Conservation (phyloP, 2,888 invertebrate genomes). For the Aphodius granarius region DNA sequence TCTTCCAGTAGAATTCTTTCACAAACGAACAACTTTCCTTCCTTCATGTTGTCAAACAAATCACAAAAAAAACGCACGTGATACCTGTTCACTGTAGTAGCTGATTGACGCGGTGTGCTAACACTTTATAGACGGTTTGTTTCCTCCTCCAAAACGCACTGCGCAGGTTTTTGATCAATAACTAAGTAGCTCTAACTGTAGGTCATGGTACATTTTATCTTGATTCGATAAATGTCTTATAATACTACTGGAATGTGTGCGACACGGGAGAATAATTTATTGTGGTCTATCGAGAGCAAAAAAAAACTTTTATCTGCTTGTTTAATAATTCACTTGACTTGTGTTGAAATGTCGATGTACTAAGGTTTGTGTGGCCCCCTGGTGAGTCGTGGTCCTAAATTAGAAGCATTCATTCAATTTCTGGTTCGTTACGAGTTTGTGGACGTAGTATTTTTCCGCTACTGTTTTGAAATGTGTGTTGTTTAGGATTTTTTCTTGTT, state of each 20-base stretch:
- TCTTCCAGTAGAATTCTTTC: conserved; percentile 57
- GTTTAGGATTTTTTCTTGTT: not conserved
- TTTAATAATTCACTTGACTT: not conserved
- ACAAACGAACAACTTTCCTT: conserved; percentile 53
- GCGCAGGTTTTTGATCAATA: not conserved
- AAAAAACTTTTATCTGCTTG: not conserved
- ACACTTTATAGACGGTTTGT: not conserved
- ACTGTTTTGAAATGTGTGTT: not conserved
- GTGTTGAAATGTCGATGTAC: not conserved
- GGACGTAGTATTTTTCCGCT: not conserved
- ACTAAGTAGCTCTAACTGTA: not conserved
- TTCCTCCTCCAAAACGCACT: not conserved
- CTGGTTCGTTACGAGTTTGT: not conserved
- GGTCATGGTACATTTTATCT: not conserved
- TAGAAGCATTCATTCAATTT: not conserved
- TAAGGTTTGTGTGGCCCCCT: not conserved
- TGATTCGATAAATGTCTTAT: not conserved
- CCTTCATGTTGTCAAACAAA: not conserved
- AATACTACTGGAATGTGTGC: not conserved
- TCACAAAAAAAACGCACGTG: not conserved
- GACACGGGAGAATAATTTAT: not conserved
- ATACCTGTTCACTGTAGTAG: not conserved
- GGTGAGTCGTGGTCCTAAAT: not conserved
- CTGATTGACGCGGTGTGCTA: too few relatives aligned
- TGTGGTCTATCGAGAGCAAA: not conserved